A percentile compares a stretch with the other conserved stretches of the same genome.
phyloP scores from a whole-genome alignment of 2,797 vertebrate genomes.

The Pangasius djambal region DNA sequence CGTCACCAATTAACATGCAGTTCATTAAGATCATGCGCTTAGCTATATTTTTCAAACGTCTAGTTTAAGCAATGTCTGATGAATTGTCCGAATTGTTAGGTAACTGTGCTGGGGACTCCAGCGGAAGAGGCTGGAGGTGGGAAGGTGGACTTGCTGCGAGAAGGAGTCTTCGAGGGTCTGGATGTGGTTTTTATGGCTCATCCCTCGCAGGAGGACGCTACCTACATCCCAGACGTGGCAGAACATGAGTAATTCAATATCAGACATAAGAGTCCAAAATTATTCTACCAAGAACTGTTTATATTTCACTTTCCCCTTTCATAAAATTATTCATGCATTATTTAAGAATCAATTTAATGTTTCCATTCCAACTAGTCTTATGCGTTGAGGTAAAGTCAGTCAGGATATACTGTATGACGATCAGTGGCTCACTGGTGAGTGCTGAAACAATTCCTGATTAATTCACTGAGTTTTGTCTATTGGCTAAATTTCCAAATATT shows the following conservation, averaged over 20 bases:
- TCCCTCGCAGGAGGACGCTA: slow-evolving; percentile 83
- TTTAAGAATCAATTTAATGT: neutral
- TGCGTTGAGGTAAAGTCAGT: neutral
- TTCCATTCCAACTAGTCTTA: neutral
- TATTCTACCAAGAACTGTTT: neutral
- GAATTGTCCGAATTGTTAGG: slow-evolving; percentile 60
- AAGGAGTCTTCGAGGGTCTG: slow-evolving; percentile 82
- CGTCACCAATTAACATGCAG: neutral
- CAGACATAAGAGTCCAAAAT: neutral
- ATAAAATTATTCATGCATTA: neutral
- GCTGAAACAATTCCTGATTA: neutral
- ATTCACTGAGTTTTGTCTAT: too few relatives aligned
- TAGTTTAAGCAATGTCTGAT: neutral
- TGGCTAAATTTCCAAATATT: too few relatives aligned
- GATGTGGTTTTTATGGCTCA: slow-evolving; percentile 93
- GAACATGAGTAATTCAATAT: slow-evolving; percentile 78
- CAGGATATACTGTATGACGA: neutral
- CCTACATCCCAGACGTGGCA: slow-evolving; percentile 80
- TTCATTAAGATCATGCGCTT: neutral
- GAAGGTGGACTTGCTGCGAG: slow-evolving; percentile 84
- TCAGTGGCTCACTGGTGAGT: neutral
- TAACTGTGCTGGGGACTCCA: slow-evolving; percentile 88
- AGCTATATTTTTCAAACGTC: neutral
- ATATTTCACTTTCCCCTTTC: neutral
- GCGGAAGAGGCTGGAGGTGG: slow-evolving; percentile 87